Evolutionary conservation across 2,113 vertebrate species (phyloP), one percentile per base, ranked within the genome.

Genomic region (Brachypteracias leptosomus): DNA sequence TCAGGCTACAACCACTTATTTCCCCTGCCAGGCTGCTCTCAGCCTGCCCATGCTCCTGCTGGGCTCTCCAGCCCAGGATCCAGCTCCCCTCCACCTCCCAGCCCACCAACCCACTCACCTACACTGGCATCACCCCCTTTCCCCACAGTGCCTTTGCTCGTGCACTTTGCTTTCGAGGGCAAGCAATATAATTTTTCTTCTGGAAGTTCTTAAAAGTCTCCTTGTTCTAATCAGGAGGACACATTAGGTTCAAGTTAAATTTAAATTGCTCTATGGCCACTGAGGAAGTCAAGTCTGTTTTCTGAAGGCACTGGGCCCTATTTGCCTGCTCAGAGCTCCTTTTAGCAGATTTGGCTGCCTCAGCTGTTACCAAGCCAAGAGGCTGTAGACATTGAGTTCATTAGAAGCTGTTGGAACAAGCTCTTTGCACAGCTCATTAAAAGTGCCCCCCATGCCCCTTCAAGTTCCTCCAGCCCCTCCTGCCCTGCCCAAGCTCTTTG

Each of bases 341-440:
- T 94, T 91, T 89, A 95, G 94, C 82, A 96, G 93, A 92, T 93
- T 94, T 94, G 96, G 93, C 95, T 96, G 92, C 78, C 82, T 96
- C 91, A 96, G 93, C 88, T 91, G 90, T 88, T 94, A 93, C 72
- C 90, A 93, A 85, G 93, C 66, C 59, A 97, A 92, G 88, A 88
- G 92, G 79, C 85, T 25, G 65, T 92, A 93, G 89, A 96, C 92
- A 91, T 83, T 94, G 95, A 97, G 96, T 97, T 96, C 97, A 98
- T 98, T 97, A 98, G 95, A 85, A 96, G 96, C 82, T 94, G 97
- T 96, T 91, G 87, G 93, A 89, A 97, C 97, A 96, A 96, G 96
- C 93, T 96, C 96, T 92, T 71, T 58, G 86, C 95, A 93, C 90
- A 96, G 87, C 90, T 98, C 97, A 98, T 97, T 97, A 97, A 96